These are phyloP conservation scores for Rugalucina vietnamica DNA, from an alignment of 2,888 invertebrate species.

Conservation along the genomic window DNA sequence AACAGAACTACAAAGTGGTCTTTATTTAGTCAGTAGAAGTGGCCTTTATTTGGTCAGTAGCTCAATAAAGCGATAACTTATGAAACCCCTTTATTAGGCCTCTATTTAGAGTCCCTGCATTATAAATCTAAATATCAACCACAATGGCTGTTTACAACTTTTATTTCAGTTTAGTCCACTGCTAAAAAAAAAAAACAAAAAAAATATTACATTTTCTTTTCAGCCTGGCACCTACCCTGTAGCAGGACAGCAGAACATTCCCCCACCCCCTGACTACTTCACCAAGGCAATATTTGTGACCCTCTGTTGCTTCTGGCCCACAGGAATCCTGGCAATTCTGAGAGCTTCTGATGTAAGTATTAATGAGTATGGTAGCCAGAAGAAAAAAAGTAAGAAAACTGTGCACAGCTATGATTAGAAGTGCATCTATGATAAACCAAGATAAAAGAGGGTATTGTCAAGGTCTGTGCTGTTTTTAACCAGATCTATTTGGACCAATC, in stretches of 20 bases:
- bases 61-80: not conserved
- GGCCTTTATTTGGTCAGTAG: not conserved
- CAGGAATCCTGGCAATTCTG: constrained; percentile 56
- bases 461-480: no score
- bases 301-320: constrained; percentile 59
- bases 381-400: no score
- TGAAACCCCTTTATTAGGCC: not conserved
- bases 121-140: not conserved
- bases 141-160: not conserved
- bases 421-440: no score
- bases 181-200: no score
- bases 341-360: constrained; percentile 57
- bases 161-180: no score
- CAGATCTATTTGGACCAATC: no score
- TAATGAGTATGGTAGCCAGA: no score
- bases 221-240: not conserved
- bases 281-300: constrained; percentile 50
- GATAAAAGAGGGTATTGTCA: no score
- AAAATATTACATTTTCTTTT: no score
- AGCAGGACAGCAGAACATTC: not conserved
- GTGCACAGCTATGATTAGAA: no score
- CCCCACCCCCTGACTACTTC: constrained; percentile 46
- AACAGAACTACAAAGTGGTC: no score
- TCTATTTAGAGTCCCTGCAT: not conserved
- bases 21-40: no score